Conservation (phyloP, 2,888 invertebrate genomes). For the Drosophila algonquin region DNA sequence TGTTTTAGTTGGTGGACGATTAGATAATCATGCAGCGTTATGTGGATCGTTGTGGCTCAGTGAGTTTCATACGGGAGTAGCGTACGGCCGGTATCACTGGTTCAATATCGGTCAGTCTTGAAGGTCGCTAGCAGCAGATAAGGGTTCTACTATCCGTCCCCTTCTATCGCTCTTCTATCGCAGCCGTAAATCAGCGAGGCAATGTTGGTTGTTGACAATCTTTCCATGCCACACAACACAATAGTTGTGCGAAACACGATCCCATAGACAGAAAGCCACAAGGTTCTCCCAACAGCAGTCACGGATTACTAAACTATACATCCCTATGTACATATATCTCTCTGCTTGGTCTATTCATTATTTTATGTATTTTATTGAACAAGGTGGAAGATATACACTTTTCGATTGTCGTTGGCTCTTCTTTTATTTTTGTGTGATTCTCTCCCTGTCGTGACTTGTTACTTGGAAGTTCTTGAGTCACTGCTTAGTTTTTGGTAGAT, state of each 20-base stretch:
- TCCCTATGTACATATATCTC: neutral
- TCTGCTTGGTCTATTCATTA: neutral
- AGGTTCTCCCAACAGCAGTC: neutral
- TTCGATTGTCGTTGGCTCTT: neutral
- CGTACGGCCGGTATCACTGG: neutral
- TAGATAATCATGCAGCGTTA: conserved; percentile 13
- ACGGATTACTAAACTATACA: neutral
- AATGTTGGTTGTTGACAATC: conserved; percentile 28
- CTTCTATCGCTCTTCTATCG: neutral
- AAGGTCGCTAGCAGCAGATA: conserved; percentile 42
- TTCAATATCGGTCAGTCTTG: conserved; percentile 44
- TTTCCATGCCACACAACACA: conserved; percentile 6
- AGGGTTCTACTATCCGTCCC: conserved; percentile 4
- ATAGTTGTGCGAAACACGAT: conserved; percentile 22
- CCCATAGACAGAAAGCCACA: neutral
- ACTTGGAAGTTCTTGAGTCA: neutral
- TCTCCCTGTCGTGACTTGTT: neutral
- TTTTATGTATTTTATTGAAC: neutral
- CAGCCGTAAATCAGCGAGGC: conserved; percentile 24
- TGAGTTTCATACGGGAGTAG: neutral
- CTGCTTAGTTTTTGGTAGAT: neutral
- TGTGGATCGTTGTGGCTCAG: conserved; percentile 16
- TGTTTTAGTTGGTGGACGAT: conserved; percentile 9
- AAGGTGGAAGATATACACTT: neutral
- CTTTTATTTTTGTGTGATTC: neutral